Conservation (phyloP, 1,140 invertebrate species). For the Ooceraea biroi region DNA sequence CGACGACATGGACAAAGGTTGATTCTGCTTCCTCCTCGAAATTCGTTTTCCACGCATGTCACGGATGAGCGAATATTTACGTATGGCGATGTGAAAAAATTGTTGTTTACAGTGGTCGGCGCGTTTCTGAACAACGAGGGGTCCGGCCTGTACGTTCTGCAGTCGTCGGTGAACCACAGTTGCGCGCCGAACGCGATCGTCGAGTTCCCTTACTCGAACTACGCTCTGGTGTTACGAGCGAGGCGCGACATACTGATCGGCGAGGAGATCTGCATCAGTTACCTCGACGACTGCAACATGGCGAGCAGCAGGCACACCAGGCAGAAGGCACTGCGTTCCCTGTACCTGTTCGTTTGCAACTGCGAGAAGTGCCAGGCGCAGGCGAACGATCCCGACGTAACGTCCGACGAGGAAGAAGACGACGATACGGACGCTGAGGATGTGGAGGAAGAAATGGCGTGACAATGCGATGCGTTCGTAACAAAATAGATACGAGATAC, state of each 20-base stretch:
- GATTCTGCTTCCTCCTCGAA: slow-evolving; percentile 68
- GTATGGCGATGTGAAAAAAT: slow-evolving; percentile 58
- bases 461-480: slow-evolving; percentile 18
- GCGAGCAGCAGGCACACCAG: slow-evolving; percentile 94
- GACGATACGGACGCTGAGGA: slow-evolving; percentile 72
- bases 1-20: slow-evolving; percentile 94
- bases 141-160: slow-evolving; percentile 94
- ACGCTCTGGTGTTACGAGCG: slow-evolving; percentile 92
- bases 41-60: background rate
- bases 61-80: slow-evolving; percentile 6
- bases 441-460: slow-evolving; percentile 1
- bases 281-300: slow-evolving; percentile 94
- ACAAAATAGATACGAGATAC: slow-evolving; percentile 5
- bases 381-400: slow-evolving; percentile 92
- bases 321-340: slow-evolving; percentile 92
- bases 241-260: slow-evolving; percentile 91
- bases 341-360: slow-evolving; percentile 94
- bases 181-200: slow-evolving; percentile 95
- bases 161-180: slow-evolving; percentile 97
- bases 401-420: slow-evolving; percentile 87
- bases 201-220: slow-evolving; percentile 94
- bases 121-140: slow-evolving; percentile 97
- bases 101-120: slow-evolving; percentile 90
- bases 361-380: slow-evolving; percentile 93
- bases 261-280: slow-evolving; percentile 96